These are phyloP conservation scores for Stichopus chloronotus DNA, from an alignment of 35 echinoderm and acorn worm genomes.

Conservation along the genomic window DNA sequence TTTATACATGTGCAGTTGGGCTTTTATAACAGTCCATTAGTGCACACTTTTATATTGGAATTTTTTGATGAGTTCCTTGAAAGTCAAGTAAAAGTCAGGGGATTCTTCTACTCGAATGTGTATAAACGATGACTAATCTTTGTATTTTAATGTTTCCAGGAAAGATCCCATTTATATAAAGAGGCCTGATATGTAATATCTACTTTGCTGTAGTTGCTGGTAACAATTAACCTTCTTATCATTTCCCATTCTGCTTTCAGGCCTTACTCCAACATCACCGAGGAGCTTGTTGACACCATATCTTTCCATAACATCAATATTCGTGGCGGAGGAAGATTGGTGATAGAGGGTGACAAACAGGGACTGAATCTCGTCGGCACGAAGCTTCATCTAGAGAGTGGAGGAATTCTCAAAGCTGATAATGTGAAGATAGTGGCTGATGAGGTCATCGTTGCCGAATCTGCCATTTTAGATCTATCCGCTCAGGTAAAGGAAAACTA, in stretches of 20 bases:
- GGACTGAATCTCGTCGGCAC: conserved; percentile 69
- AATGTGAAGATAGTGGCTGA: conserved; percentile 57
- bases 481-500: conserved; percentile 2
- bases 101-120: too few species aligned
- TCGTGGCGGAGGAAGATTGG: conserved; percentile 74
- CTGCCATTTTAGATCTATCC: conserved; percentile 72
- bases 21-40: too few species aligned
- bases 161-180: too few species aligned
- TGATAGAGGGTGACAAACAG: conserved; percentile 70
- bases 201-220: too few species aligned
- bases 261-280: conserved; percentile 67
- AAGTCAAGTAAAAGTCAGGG: too few species aligned
- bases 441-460: conserved; percentile 73
- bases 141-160: too few species aligned
- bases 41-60: too few species aligned
- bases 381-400: conserved; percentile 72
- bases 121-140: too few species aligned
- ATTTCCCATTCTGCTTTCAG: conserved; percentile 14
- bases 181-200: too few species aligned
- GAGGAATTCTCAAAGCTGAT: conserved; percentile 77
- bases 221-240: too few species aligned
- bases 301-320: conserved; percentile 69
- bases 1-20: too few species aligned
- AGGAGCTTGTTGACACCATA: conserved; percentile 56
- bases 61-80: too few species aligned